Evolutionary conservation across 2,888 invertebrate genomes (phyloP), one percentile per base, ranked within the genome.

Genomic region (Lydus trimaculatus): DNA sequence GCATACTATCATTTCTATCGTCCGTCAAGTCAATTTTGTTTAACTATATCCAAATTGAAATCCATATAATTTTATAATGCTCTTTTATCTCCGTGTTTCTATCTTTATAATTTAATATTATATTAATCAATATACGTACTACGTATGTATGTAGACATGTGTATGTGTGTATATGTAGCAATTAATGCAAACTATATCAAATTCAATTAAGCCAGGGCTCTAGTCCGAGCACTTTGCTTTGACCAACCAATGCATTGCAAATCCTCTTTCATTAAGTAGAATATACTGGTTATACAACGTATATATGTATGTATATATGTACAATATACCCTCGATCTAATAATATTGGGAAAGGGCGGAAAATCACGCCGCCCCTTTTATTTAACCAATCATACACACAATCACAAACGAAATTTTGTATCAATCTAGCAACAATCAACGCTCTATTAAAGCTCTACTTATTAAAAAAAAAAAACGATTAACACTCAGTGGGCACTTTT

Each of bases 111-210:
- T 56, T 56, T 15, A 25, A 56, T 56, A 56, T 56, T 52, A 52
- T 52, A 52, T 52, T 52, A 52, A 52, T 52, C 52, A 52, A 52
- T 52, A 52, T 52, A 36, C 36, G 6, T 52, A 8, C 8, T 43
- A 11, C n/a, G 48, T 52, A 20, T 52, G 4, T 23, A 78, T 78
- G 73, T 78, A 80, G 77, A 75, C 73, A 73, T 78, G 79, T 80
- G 80, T 80, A 80, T 79, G 78, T n/a, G n/a, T n/a, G 79, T 80
- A 79, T 80, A 80, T 80, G 76, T 78, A 78, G 77, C 78, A 80
- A 80, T 81, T 80, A 80, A 81, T 81, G 81, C 80, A 81, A 82
- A 82, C 81, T 81, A 81, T 81, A 81, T 80, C 77, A 80, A 82
- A 81, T 82, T 81, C 78, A 79, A 82, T 82, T 81, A 81, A 78